A percentile compares a stretch with the other conserved stretches of the same genome.
phyloP scores from a whole-genome alignment of 2,797 vertebrate species.

The Argentina silus region DNA sequence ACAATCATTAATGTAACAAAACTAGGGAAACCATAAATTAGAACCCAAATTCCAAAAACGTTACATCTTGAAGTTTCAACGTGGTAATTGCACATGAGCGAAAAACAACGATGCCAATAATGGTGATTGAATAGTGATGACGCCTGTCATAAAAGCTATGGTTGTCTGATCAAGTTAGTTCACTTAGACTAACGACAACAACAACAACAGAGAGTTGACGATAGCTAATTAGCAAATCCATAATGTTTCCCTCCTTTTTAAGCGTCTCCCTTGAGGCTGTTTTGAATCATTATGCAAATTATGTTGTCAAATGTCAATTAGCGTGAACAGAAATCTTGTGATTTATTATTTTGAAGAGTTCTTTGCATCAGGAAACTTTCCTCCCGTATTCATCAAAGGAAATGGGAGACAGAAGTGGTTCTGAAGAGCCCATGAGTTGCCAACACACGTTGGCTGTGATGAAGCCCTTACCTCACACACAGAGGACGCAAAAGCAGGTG shows the following conservation, averaged over 20 bases:
- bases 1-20: not conserved
- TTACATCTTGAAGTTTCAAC: conserved; percentile 52
- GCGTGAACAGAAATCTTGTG: conserved; percentile 70
- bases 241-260: conserved; percentile 76
- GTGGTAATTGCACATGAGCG: conserved; percentile 48
- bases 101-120: conserved; percentile 64
- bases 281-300: conserved; percentile 82
- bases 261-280: conserved; percentile 75
- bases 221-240: conserved; percentile 82
- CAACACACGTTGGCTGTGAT: not conserved
- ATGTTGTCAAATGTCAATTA: conserved; percentile 83
- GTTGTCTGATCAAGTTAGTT: conserved; percentile 79
- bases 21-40: conserved; percentile 5
- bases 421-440: not conserved
- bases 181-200: conserved; percentile 74
- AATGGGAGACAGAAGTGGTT: conserved; percentile 56
- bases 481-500: not conserved
- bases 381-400: conserved; percentile 66
- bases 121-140: conserved; percentile 74
- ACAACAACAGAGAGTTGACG: conserved; percentile 69
- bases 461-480: not conserved
- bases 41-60: conserved; percentile 35
- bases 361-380: conserved; percentile 68
- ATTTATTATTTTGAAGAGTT: conserved; percentile 77
- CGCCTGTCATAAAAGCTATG: conserved; percentile 73